Base-by-base conservation (phyloP, 2,113 vertebrate genomes). In the Gnathonemus echidnorhynchus region DNA sequence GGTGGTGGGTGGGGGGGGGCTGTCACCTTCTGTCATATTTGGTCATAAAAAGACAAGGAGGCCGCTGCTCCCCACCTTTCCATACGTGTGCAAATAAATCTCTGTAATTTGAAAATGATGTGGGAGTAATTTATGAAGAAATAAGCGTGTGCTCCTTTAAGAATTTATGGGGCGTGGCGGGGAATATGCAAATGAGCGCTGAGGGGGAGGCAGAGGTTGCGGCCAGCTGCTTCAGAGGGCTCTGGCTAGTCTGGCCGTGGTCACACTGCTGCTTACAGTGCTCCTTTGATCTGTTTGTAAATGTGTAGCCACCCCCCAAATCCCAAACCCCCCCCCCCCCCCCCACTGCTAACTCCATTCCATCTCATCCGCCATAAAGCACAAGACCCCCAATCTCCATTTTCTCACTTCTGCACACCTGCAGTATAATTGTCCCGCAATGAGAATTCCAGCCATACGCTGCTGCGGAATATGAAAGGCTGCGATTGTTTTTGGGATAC, bases 71-170 rank as follows among this genome's bases (percentile, higher is more conserved):
- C 66, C 27, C 50, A 35, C 91, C 86, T 91, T 70, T 86, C 86
- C 91, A 89, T 95, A 97, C 96, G 96, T 96, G 95, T 96, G 95
- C 95, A 97, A 97, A 97, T 97, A 97, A 97, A 97, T 97, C 96
- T 97, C 93, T 96, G 95, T 96, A 96, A 97, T 97, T 97, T 94
- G 91, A 95, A 97, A 96, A 94, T 95, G 97, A 97, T 97, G 97
- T 96, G 95, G 93, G 92, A 94, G 95, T 95, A 96, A 96, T 95
- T 95, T 96, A 96, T 96, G 92, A 95, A 94, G 94, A 92, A 94
- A 94, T 95, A 96, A 96, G 94, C 93, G 94, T 92, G 93, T 91
- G 93, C 93, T 95, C 95, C 93, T 94, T 90, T 90, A 93, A 93
- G 94, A 95, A 92, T 96, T 95, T 94, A 96, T 93, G 93, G 93